Evolutionary conservation across 1,140 invertebrate species (phyloP), one percentile per base, ranked within the genome.

Genomic region (Antheraea pernyi): DNA sequence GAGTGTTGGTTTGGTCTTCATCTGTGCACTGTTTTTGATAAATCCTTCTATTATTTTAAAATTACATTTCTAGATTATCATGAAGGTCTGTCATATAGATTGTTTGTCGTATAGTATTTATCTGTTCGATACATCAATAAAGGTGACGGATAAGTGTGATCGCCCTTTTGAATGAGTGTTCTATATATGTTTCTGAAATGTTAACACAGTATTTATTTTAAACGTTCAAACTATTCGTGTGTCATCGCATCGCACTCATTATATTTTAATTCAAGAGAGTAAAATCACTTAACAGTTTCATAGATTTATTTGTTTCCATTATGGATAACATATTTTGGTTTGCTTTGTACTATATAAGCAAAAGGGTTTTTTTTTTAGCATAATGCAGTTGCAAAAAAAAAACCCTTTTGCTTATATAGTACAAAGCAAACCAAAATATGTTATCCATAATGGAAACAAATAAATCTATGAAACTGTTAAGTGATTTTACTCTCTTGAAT

Each of bases 111-210:
- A n/a, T n/a, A n/a, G n/a, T n/a, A n/a, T n/a, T n/a, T n/a, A n/a
- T 79, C 85, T 87, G 63, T 91, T 91, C 80, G 88, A 91, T 80
- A 85, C 85, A 18, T 90, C 86, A 67, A 91, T 91, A 66, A 91
- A 91, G 89, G 89, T 91, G 87, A 90, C 68, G 39, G 80, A 82
- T 86, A 74, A 30, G 22, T 76, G 74, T 79, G 75, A 78, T 42
- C 13, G 46, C 5, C 9, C 16, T 53, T 53, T 53, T 53, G 4
- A n/a, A n/a, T 53, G 46, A 7, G 16, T 53, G 11, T 16, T 53
- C 46, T 16, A 53, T 10, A 53, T 53, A 13, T 16, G 16, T 53
- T 53, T 53, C 46, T 53, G 46, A 53, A 53, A 16, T 53, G 11
- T 53, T 53, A 16, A 53, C 16, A 16, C 16, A 11, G 22, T 30